Base-by-base conservation (phyloP, 1,140 invertebrate species). In the Alviniconcha marisindica region DNA sequence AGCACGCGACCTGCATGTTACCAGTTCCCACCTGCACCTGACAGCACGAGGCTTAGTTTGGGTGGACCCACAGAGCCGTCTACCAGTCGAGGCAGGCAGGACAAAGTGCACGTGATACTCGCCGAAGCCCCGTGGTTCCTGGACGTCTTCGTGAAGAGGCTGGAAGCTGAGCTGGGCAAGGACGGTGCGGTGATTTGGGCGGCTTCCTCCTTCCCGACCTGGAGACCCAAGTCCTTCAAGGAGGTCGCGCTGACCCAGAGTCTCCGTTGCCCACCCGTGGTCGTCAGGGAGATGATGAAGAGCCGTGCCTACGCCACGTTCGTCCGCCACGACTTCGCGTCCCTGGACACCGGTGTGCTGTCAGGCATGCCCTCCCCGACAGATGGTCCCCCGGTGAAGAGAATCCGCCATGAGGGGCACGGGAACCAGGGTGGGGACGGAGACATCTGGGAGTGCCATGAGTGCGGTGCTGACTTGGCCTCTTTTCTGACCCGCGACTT, bases 381-480 rank as follows among this genome's bases (percentile, higher is more conserved):
- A 74, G 71, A 74, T n/a, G 71, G 71, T 24, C 71, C 71, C 36
- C 36, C 36, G 38, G 71, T 74, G 38, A 74, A 42, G 36, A 74
- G 71, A 28, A 74, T 74, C 38, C 36, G 24, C 3, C 71, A 74
- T n/a, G 12, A 21, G 15, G 5, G 21, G 7, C 71, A 42, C 71
- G 21, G 14, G 21, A 12, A 63, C 7, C 28, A 4, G 7, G 21
- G 0, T 3, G 21, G 14, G 36, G 36, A 2, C 10, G 21, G 14
- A 18, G 36, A 2, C 10, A 7, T 24, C 36, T 74, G 71, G 71
- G 71, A 74, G 15, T 74, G 71, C 24, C 36, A 42, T 15, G 15
- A 74, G 21, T 74, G 71, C 24, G 71, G 71, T 14, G n/a, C 12
- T 15, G 38, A 15, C 7, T 36, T 74, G 71, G 36, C 36, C 0